These are phyloP conservation scores for Mesocricetus auratus DNA, from an alignment of 2,113 vertebrate species.

Conservation along the genomic window DNA sequence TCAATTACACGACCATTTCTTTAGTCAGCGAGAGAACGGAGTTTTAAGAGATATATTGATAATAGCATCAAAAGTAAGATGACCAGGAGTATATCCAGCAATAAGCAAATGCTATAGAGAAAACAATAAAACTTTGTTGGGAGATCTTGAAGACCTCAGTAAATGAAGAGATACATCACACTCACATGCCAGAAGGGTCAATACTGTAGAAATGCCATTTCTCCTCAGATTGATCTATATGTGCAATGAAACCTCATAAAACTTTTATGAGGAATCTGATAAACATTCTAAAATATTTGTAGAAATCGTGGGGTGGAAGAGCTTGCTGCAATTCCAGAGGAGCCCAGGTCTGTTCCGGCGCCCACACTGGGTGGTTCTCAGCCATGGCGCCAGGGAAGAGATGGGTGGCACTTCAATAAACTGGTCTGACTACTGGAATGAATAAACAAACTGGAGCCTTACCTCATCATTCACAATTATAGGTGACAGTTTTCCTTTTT, in stretches of 20 bases:
- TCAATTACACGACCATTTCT: background rate
- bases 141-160: background rate
- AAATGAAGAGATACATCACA: background rate
- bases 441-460: background rate
- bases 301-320: background rate
- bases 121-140: slow-evolving; percentile 30
- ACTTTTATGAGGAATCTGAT: slow-evolving; percentile 36
- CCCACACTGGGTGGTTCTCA: background rate
- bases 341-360: background rate
- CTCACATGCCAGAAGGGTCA: background rate
- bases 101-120: background rate
- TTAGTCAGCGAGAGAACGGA: slow-evolving; percentile 41
- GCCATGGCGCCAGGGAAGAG: background rate
- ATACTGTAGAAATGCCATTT: slow-evolving; percentile 24
- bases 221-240: slow-evolving; percentile 22
- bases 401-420: background rate
- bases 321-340: background rate
- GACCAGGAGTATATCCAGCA: background rate
- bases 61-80: slow-evolving; percentile 20
- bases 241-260: background rate
- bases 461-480: background rate
- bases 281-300: slow-evolving; percentile 37
- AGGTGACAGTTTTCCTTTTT: background rate
- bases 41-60: slow-evolving; percentile 37
- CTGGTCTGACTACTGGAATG: background rate